Percentiles rank a stretch among this genome's conserved stretches.
These are phyloP conservation scores for Aphaenogaster floridana DNA, from an alignment of 1,140 invertebrate genomes.

Conservation along the genomic window DNA sequence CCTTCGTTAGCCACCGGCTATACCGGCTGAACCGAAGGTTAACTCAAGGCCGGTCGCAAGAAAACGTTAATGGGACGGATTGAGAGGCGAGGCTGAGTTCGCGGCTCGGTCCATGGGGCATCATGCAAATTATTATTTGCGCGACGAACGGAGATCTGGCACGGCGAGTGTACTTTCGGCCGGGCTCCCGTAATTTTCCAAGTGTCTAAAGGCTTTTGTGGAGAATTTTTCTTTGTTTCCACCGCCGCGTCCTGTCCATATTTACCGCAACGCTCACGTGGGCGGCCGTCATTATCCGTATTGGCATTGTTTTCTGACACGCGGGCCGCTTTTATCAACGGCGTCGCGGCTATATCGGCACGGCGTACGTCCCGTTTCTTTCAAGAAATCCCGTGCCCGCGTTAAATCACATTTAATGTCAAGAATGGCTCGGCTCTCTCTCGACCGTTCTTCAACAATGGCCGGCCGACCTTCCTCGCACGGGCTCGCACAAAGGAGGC, in stretches of 20 bases:
- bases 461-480: neutral
- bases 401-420: slow-evolving; percentile 49
- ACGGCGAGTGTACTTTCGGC: neutral
- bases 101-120: neutral
- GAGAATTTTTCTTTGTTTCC: slow-evolving; percentile 48
- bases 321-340: slow-evolving; percentile 48
- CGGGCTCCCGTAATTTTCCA: slow-evolving; percentile 15
- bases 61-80: slow-evolving; percentile 14
- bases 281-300: slow-evolving; percentile 52
- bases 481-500: slow-evolving; percentile 18
- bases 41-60: neutral
- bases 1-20: slow-evolving; percentile 13
- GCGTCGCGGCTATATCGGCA: slow-evolving; percentile 34
- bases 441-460: slow-evolving; percentile 25
- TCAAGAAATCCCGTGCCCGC: slow-evolving; percentile 20
- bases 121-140: slow-evolving; percentile 29
- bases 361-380: slow-evolving; percentile 45
- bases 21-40: neutral
- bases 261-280: slow-evolving; percentile 46
- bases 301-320: slow-evolving; percentile 59
- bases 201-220: slow-evolving; percentile 23
- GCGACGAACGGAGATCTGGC: neutral
- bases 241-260: slow-evolving; percentile 27
- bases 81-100: neutral
- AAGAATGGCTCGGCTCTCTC: slow-evolving; percentile 52